A percentile compares a stretch with the other conserved stretches of the same genome.
Evolutionary conservation across 2,797 vertebrate species (phyloP).

Genomic region (Zalophus californianus): DNA sequence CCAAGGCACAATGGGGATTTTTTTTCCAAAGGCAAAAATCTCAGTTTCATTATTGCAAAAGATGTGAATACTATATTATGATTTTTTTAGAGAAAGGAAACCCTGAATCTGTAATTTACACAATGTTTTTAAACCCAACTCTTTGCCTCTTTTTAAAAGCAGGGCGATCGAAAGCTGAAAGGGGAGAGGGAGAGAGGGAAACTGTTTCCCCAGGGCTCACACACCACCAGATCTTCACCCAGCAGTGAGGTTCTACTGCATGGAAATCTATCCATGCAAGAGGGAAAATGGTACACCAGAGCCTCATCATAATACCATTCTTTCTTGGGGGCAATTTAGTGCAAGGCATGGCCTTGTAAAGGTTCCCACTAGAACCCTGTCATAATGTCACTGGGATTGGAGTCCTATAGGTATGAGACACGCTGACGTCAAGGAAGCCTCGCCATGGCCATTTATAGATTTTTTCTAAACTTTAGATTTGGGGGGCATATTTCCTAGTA

Average conservation of each 20-base stretch:
- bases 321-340: background rate
- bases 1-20: background rate
- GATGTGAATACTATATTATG: background rate
- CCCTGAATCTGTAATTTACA: background rate
- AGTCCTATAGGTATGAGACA: background rate
- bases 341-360: background rate
- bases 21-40: background rate
- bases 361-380: background rate
- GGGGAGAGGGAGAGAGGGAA: background rate
- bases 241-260: background rate
- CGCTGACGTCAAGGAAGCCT: background rate
- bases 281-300: background rate
- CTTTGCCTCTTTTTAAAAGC: background rate
- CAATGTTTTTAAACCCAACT: background rate
- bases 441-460: background rate
- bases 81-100: background rate
- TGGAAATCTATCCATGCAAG: background rate
- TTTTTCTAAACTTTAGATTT: background rate
- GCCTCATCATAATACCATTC: background rate
- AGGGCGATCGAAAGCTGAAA: background rate
- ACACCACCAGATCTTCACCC: background rate
- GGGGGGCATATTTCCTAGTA: background rate
- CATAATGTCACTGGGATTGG: background rate
- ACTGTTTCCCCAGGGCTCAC: background rate
- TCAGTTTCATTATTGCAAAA: conserved; percentile 35